Evolutionary conservation across 2,113 vertebrate species (phyloP).

Genomic region (Microtus richardsoni): DNA sequence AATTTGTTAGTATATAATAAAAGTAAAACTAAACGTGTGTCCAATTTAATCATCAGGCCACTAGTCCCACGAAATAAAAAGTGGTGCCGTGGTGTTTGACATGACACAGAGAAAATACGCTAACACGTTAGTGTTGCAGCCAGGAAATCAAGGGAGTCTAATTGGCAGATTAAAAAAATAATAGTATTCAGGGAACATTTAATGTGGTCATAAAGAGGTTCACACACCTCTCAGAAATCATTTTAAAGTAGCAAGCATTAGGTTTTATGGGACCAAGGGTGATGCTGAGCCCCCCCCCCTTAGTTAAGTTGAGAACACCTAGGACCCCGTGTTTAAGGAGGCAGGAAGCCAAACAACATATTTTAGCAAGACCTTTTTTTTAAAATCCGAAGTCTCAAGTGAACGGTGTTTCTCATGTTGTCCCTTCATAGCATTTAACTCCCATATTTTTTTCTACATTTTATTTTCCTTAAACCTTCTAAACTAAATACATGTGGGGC

Average conservation of each 20-base stretch:
- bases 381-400: neutral
- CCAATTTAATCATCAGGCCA: neutral
- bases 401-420: neutral
- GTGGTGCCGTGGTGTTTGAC: rapidly evolving
- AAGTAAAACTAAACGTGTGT: neutral
- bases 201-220: constrained; percentile 49
- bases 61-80: constrained; percentile 31
- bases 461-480: neutral
- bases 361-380: neutral
- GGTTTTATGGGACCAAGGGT: neutral
- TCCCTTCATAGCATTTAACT: neutral
- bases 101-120: neutral
- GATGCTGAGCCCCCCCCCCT: neutral
- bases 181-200: constrained; percentile 40
- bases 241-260: neutral
- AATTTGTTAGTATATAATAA: constrained; percentile 7
- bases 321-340: neutral
- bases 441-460: neutral
- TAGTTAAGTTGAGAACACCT: neutral
- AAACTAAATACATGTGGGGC: neutral
- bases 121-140: neutral
- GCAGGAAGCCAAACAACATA: neutral
- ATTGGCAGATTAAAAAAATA: constrained; percentile 40
- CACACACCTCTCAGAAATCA: constrained; percentile 39
- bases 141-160: constrained; percentile 22